Conservation (phyloP, 2,113 vertebrate species). For the Typhlomys cinereus region DNA sequence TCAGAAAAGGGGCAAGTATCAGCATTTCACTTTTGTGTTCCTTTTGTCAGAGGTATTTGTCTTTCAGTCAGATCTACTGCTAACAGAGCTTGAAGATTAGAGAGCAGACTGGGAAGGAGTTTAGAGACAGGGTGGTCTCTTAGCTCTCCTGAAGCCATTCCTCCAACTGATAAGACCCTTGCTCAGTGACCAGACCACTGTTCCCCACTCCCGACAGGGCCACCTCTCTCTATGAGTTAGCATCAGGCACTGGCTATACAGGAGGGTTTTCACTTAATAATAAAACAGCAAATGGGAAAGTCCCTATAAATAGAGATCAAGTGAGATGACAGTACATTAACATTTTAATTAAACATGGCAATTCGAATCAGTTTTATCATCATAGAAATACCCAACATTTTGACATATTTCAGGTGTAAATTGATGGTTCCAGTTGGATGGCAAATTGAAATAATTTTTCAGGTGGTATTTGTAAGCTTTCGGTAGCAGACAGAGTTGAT, state of each 20-base stretch:
- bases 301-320: slow-evolving; percentile 62
- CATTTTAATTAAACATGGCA: slow-evolving; percentile 76
- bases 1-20: neutral
- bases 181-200: too few species aligned
- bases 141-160: neutral
- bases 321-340: slow-evolving; percentile 69
- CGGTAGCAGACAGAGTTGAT: slow-evolving; percentile 43
- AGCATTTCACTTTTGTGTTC: neutral
- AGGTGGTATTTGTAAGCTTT: slow-evolving; percentile 70
- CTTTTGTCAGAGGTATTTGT: neutral
- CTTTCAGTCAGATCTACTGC: neutral
- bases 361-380: slow-evolving; percentile 71
- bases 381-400: slow-evolving; percentile 72
- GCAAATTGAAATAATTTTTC: slow-evolving; percentile 69
- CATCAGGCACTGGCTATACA: slow-evolving; percentile 35
- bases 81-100: neutral
- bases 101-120: neutral
- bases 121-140: neutral
- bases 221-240: neutral
- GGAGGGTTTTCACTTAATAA: slow-evolving; percentile 52
- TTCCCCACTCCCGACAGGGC: neutral
- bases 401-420: slow-evolving; percentile 76
- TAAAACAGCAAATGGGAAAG: slow-evolving; percentile 67
- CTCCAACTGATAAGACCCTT: neutral
- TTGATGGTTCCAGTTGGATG: slow-evolving; percentile 67